These are phyloP conservation scores for Notolabrus celidotus DNA, from an alignment of 2,797 vertebrate species.

Conservation along the genomic window DNA sequence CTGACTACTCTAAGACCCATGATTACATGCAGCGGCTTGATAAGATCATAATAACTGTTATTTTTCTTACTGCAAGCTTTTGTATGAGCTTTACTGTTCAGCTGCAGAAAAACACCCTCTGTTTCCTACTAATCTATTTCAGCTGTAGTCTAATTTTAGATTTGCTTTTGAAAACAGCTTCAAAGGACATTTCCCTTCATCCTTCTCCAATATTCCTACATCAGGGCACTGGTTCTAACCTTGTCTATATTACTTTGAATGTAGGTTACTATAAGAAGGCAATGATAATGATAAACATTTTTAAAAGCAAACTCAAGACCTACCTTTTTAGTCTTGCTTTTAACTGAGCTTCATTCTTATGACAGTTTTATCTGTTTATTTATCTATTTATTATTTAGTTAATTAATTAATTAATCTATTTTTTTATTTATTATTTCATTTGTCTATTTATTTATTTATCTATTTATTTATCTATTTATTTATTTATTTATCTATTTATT, in stretches of 20 bases:
- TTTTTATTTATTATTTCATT: too few species aligned
- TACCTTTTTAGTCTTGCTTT: too few species aligned
- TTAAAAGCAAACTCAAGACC: too few species aligned
- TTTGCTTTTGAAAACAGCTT: not conserved
- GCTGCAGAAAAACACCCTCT: not conserved
- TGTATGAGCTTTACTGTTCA: not conserved
- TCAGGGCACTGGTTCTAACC: not conserved
- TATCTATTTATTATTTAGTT: too few species aligned
- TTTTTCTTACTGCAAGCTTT: not conserved
- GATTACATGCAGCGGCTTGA: not conserved
- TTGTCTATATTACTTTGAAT: not conserved
- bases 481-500: too few species aligned
- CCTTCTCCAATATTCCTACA: not conserved
- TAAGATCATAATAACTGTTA: not conserved
- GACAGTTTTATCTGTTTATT: too few species aligned
- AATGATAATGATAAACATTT: too few species aligned
- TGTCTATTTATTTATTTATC: too few species aligned
- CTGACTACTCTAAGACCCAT: not conserved
- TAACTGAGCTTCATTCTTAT: too few species aligned
- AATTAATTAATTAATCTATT: too few species aligned
- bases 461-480: too few species aligned
- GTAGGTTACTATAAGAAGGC: not conserved
- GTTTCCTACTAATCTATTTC: not conserved
- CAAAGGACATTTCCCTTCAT: not conserved
- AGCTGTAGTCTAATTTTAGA: not conserved